Evolutionary conservation across 2,113 vertebrate species (phyloP), one percentile per base, ranked within the genome.

Genomic region (Bostrychus sinensis): DNA sequence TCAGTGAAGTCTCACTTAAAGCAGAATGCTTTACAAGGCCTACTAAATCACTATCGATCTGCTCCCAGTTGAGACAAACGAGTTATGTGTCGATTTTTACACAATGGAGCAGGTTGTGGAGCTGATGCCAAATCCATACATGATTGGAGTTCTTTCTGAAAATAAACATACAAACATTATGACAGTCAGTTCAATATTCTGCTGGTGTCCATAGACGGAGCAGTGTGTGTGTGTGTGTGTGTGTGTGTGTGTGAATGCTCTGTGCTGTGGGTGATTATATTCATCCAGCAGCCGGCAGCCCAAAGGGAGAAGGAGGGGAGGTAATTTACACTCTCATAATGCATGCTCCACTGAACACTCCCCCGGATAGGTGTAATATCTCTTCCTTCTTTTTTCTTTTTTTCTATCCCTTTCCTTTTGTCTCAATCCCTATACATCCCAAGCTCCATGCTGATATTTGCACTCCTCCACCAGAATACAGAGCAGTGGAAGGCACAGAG

Each of bases 321-420:
- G 81, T 77, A 86, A 88, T 89, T 89, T 88, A 85, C 67, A 63
- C 81, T 77, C 81, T 86, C 72, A 87, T 89, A 82, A 88, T 77
- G 86, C 81, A 72, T 71, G 67, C 82, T 86, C 73, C 45, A 73
- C 79, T 79, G 81, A 87, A 78, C 80, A 78, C 84, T 77, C 79
- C 75, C 77, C 72, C 43, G 30, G 74, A 75, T 75, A 78, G 72
- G 79, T 85, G 78, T 81, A 86, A 88, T 88, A 82, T 83, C 75
- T 67, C 72, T 66, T 64, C 63, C 73, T 71, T 62, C 61, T 65
- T 75, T 58, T 56, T 66, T 59, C 48, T 16, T 37, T 43, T 30
- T 66, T 66, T 60, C 62, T 41, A 60, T 77, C 65, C 32, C 50
- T 25, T 56, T 53, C 43, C 65, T 65, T 64, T 54, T 30, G 34